Percentiles rank a stretch among this genome's conserved stretches.
Evolutionary conservation across 2,113 vertebrate species (phyloP).

Genomic region (Cololabis saira): DNA sequence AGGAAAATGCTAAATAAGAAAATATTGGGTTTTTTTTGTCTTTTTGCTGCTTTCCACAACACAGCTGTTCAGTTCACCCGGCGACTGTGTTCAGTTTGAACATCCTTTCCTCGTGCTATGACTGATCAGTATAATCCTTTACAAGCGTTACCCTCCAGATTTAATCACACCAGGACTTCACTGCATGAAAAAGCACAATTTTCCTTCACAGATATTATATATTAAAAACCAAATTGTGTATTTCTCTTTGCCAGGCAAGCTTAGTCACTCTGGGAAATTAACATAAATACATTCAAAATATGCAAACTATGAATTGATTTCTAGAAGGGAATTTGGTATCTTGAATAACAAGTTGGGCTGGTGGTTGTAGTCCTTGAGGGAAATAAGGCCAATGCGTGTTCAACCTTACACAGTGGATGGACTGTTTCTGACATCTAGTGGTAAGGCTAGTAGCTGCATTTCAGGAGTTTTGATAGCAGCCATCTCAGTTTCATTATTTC

Average conservation of each 20-base stretch:
- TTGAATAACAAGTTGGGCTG: conserved; percentile 57
- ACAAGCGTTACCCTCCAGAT: conserved; percentile 35
- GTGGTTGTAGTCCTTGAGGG: conserved; percentile 38
- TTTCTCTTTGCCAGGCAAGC: conserved; percentile 46
- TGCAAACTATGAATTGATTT: conserved; percentile 54
- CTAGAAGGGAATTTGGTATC: conserved; percentile 47
- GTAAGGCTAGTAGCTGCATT: conserved; percentile 21
- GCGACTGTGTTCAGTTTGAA: conserved; percentile 8
- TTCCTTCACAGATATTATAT: conserved; percentile 40
- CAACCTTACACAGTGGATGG: neutral
- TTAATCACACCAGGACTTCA: conserved; percentile 27
- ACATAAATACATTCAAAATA: conserved; percentile 63
- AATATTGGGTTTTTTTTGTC: neutral
- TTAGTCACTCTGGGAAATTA: conserved; percentile 39
- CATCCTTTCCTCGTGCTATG: conserved; percentile 6
- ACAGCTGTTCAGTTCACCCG: neutral
- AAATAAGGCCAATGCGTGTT: conserved; percentile 38
- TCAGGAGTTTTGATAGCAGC: neutral
- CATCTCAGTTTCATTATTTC: too few relatives aligned
- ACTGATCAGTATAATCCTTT: conserved; percentile 41
- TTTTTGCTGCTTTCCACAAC: neutral
- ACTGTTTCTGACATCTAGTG: conserved; percentile 63
- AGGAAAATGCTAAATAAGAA: too few relatives aligned
- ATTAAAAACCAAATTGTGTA: conserved; percentile 52
- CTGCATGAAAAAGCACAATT: conserved; percentile 39